phyloP scores from a whole-genome alignment of 2,888 invertebrate species.

The Drosophila demipolita region DNA sequence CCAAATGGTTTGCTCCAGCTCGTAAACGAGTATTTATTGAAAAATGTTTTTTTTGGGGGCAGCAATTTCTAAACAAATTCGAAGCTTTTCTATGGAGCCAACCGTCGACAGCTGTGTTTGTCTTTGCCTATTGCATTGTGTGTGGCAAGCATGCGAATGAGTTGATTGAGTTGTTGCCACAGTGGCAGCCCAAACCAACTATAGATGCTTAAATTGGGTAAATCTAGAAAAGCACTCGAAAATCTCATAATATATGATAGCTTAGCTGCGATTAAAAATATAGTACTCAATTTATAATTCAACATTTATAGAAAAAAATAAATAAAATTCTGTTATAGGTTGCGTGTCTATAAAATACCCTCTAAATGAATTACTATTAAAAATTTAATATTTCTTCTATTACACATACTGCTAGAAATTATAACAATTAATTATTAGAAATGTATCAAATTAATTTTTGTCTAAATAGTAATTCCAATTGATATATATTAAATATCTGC shows the following conservation, averaged over 20 bases:
- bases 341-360: neutral
- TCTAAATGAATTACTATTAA: neutral
- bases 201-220: neutral
- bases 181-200: constrained; percentile 3
- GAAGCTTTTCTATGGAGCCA: constrained; percentile 32
- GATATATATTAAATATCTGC: neutral
- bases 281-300: constrained; percentile 7
- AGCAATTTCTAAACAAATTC: constrained; percentile 70
- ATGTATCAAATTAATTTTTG: neutral
- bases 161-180: constrained; percentile 12
- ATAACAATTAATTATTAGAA: neutral
- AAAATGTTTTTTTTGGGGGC: constrained; percentile 62
- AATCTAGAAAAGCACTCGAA: constrained; percentile 28
- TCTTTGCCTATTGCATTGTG: constrained; percentile 22
- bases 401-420: no score
- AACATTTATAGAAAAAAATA: neutral
- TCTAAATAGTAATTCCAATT: neutral
- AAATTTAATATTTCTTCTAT: neutral
- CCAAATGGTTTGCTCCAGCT: constrained; percentile 57
- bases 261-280: constrained; percentile 9
- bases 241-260: constrained; percentile 25
- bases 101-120: constrained; percentile 70
- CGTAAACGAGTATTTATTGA: constrained; percentile 65
- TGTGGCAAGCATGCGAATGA: constrained; percentile 31
- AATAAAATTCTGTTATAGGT: neutral